Evolutionary conservation across 2,113 vertebrate species (phyloP).

Genomic region (Melanotaenia duboulayi): DNA sequence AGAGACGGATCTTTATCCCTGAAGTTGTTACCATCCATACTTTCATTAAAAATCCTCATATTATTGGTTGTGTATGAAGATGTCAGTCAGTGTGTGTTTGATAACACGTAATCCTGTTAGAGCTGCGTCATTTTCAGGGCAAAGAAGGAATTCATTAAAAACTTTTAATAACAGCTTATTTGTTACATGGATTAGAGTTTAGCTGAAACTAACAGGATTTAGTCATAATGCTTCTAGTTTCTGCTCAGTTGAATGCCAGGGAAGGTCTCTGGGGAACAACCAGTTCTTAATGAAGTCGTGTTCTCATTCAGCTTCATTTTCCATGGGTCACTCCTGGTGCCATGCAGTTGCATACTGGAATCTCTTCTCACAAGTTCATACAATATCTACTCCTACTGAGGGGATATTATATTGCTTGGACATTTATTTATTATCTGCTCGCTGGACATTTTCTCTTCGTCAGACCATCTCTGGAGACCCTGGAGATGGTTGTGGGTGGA

Average conservation of each 20-base stretch:
- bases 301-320: slow-evolving; percentile 50
- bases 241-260: too few relatives aligned
- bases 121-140: slow-evolving; percentile 58
- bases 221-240: slow-evolving; percentile 57
- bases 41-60: too few relatives aligned
- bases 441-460: too few relatives aligned
- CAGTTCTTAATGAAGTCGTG: slow-evolving; percentile 67
- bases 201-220: slow-evolving; percentile 78
- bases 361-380: slow-evolving; percentile 5
- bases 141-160: too few relatives aligned
- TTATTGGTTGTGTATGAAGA: background rate
- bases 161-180: slow-evolving; percentile 76
- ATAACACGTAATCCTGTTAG: slow-evolving; percentile 71
- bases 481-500: too few relatives aligned
- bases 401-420: too few relatives aligned
- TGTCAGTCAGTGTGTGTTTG: slow-evolving; percentile 49
- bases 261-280: too few relatives aligned
- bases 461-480: too few relatives aligned
- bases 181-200: slow-evolving; percentile 76
- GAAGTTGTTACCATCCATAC: too few relatives aligned
- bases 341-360: slow-evolving; percentile 6
- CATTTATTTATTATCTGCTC: too few relatives aligned
- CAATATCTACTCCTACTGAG: too few relatives aligned
- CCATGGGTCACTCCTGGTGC: slow-evolving; percentile 41
- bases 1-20: too few relatives aligned